Conservation (phyloP, 1,140 invertebrate genomes). For the Drosophila santomea region DNA sequence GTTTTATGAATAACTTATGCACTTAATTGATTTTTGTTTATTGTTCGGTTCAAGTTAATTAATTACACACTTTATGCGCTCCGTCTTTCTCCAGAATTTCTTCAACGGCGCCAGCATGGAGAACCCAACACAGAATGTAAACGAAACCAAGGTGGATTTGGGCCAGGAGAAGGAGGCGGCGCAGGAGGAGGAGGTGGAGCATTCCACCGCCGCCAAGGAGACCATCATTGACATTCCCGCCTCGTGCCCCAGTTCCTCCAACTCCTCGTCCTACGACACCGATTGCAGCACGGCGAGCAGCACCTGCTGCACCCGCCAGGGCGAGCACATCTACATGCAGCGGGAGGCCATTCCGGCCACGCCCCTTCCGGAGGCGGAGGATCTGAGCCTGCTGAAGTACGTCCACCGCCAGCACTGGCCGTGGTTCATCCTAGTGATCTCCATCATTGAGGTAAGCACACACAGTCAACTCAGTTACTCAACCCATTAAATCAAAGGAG, state of each 20-base stretch:
- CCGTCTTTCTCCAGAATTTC: constrained; percentile 51
- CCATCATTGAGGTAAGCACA: constrained; percentile 92
- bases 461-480: neutral
- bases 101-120: constrained; percentile 50
- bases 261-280: constrained; percentile 77
- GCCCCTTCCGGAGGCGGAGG: constrained; percentile 41
- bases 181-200: constrained; percentile 7
- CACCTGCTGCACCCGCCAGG: constrained; percentile 80
- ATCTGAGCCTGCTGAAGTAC: constrained; percentile 64
- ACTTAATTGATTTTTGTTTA: constrained; percentile 82
- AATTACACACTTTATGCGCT: constrained; percentile 64
- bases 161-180: constrained; percentile 15
- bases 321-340: constrained; percentile 82
- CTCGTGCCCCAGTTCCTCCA: constrained; percentile 23
- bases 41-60: constrained; percentile 68
- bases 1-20: constrained; percentile 80
- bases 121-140: constrained; percentile 54
- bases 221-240: constrained; percentile 83
- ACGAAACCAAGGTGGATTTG: constrained; percentile 56
- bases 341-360: constrained; percentile 37
- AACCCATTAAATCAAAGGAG: constrained; percentile 36
- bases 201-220: constrained; percentile 38
- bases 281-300: constrained; percentile 81
- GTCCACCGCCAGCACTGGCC: constrained; percentile 86
- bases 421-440: constrained; percentile 94